Evolutionary conservation across 2,113 vertebrate species (phyloP).

Genomic region (Hippocampus comes): DNA sequence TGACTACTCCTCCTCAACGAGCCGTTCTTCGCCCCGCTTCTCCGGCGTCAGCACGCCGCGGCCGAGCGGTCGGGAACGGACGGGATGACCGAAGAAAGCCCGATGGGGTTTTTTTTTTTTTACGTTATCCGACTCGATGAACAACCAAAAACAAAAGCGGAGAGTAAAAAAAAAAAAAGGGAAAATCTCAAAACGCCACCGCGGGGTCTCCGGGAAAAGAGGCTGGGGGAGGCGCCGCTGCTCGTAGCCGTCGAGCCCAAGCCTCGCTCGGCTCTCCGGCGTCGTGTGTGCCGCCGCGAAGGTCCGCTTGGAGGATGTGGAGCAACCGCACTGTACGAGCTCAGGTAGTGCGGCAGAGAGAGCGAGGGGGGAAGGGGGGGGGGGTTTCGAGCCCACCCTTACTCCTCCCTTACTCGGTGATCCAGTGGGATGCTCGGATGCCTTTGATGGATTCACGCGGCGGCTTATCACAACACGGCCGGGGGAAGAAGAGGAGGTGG

Average conservation of each 20-base stretch:
- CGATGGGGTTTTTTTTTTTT: conserved; percentile 42
- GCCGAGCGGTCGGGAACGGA: conserved; percentile 26
- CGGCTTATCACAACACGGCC: conserved; percentile 61
- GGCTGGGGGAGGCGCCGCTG: not conserved
- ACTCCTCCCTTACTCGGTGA: conserved; percentile 42
- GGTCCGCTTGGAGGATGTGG: conserved; percentile 11
- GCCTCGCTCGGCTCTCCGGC: not conserved
- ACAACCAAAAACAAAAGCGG: not conserved
- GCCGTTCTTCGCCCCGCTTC: conserved; percentile 1
- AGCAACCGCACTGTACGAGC: not conserved
- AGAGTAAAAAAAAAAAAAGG: conserved; percentile 24
- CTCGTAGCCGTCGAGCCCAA: conserved; percentile 2
- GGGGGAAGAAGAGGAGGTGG: conserved; percentile 24
- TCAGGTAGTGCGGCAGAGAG: conserved; percentile 7
- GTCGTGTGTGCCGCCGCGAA: conserved; percentile 1
- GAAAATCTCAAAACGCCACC: conserved; percentile 1
- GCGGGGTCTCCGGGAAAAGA: not conserved
- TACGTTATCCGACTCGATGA: conserved; percentile 47
- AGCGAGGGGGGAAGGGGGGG: not conserved
- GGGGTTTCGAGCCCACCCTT: not conserved
- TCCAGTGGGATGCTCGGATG: conserved; percentile 57
- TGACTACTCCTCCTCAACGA: not conserved
- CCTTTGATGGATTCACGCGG: conserved; percentile 57
- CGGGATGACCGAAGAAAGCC: conserved; percentile 27
- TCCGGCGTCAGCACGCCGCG: conserved; percentile 60